These are phyloP conservation scores for Oncorhynchus gorbuscha DNA, from an alignment of 2,113 vertebrate genomes.

Conservation along the genomic window DNA sequence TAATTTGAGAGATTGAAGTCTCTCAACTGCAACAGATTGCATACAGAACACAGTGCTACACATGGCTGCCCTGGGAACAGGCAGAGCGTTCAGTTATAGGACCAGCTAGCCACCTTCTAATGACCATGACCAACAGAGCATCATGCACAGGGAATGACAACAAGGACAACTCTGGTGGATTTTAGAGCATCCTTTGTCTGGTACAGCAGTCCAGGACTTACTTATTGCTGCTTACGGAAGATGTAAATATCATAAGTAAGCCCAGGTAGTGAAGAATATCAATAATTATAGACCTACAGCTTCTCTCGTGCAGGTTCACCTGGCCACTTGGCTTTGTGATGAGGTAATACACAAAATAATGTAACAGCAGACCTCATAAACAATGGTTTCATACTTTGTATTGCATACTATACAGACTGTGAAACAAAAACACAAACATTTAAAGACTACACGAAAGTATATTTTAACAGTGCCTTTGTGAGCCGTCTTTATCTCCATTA, in stretches of 20 bases:
- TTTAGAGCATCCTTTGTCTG: too few relatives aligned
- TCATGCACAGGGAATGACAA: conserved; percentile 36
- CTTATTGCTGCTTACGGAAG: too few relatives aligned
- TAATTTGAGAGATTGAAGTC: conserved; percentile 66
- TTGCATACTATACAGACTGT: conserved; percentile 82
- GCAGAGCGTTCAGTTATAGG: conserved; percentile 43
- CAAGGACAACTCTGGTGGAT: conserved; percentile 7
- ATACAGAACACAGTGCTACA: conserved; percentile 13
- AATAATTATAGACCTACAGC: background rate
- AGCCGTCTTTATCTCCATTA: conserved; percentile 84
- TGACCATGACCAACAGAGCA: conserved; percentile 48
- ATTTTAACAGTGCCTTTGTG: conserved; percentile 80
- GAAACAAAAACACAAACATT: conserved; percentile 85
- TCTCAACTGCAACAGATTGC: conserved; percentile 61
- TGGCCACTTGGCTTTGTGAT: background rate
- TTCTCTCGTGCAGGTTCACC: background rate
- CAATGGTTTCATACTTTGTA: conserved; percentile 71
- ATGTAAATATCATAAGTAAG: too few relatives aligned
- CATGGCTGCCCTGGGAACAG: background rate
- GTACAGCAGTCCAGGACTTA: too few relatives aligned
- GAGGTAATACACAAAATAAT: conserved; percentile 27
- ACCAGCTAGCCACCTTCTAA: conserved; percentile 37
- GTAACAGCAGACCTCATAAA: conserved; percentile 48
- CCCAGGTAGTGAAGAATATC: too few relatives aligned
- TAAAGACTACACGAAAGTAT: conserved; percentile 82